These are phyloP conservation scores for Glyptemys insculpta DNA, from an alignment of 2,797 vertebrate genomes.

Conservation along the genomic window DNA sequence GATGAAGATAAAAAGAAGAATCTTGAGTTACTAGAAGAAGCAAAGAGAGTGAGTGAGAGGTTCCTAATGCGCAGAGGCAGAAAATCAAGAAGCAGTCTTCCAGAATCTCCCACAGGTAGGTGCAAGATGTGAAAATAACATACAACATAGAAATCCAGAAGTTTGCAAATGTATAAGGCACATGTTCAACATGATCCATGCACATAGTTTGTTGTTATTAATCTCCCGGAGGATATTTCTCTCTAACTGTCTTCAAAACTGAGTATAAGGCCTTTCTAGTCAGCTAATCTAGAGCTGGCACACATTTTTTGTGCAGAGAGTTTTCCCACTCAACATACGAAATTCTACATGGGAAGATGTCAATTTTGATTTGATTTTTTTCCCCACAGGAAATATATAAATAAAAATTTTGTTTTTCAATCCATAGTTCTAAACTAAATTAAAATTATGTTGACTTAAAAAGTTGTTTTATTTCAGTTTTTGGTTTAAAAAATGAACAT, in stretches of 20 bases:
- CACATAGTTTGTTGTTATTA: background rate
- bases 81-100: conserved; percentile 90
- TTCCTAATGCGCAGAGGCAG: conserved; percentile 94
- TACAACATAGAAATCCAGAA: background rate
- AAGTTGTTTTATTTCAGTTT: background rate
- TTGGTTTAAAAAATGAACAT: background rate
- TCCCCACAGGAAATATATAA: background rate
- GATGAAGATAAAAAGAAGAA: conserved; percentile 96
- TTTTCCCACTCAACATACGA: background rate
- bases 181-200: background rate
- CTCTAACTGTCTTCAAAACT: background rate
- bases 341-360: background rate
- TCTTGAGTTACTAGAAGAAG: conserved; percentile 94
- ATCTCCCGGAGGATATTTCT: background rate
- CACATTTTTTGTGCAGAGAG: background rate
- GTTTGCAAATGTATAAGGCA: background rate
- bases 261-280: background rate
- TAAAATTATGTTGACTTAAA: background rate
- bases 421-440: background rate
- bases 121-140: background rate
- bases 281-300: background rate
- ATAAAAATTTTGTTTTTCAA: background rate
- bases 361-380: background rate
- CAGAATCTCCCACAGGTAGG: conserved; percentile 90
- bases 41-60: conserved; percentile 94